phyloP scores from a whole-genome alignment of 2,797 vertebrate genomes.

The Gymnoscopelus microlampas region DNA sequence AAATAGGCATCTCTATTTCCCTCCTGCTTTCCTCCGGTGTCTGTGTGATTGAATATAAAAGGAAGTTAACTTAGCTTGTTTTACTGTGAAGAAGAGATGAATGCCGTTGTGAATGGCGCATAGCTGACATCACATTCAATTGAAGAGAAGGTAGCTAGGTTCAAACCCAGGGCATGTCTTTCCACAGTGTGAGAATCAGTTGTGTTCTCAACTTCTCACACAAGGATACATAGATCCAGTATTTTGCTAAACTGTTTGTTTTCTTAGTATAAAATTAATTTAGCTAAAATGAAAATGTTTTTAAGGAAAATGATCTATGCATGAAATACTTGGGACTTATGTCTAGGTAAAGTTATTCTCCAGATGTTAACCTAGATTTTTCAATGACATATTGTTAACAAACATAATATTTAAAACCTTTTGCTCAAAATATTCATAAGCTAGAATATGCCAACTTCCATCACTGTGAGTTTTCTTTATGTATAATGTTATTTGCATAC shows the following conservation, averaged over 20 bases:
- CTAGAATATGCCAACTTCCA: not conserved
- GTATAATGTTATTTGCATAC: too few species aligned
- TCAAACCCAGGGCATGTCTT: slow-evolving; percentile 13
- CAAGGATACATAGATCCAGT: not conserved
- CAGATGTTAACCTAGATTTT: too few species aligned
- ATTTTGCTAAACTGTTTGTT: not conserved
- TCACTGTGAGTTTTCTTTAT: not conserved
- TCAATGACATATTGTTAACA: too few species aligned
- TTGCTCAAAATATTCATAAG: too few species aligned
- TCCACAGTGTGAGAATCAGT: slow-evolving; percentile 16
- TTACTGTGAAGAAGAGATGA: not conserved
- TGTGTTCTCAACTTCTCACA: slow-evolving; percentile 24
- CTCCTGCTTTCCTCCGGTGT: slow-evolving; percentile 20
- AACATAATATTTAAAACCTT: too few species aligned
- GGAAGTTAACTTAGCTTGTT: not conserved
- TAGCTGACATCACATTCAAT: slow-evolving; percentile 33
- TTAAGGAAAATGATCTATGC: not conserved
- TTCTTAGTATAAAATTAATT: not conserved
- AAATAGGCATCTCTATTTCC: not conserved
- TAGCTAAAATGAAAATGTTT: not conserved
- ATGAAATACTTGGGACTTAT: not conserved
- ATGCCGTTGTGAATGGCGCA: slow-evolving; percentile 30
- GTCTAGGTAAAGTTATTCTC: too few species aligned
- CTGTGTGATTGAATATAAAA: slow-evolving; percentile 11
- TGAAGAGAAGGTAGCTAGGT: slow-evolving; percentile 17